These are phyloP conservation scores for Probaryconus sp. DNA, from an alignment of 1,140 invertebrate species.

Conservation along the genomic window DNA sequence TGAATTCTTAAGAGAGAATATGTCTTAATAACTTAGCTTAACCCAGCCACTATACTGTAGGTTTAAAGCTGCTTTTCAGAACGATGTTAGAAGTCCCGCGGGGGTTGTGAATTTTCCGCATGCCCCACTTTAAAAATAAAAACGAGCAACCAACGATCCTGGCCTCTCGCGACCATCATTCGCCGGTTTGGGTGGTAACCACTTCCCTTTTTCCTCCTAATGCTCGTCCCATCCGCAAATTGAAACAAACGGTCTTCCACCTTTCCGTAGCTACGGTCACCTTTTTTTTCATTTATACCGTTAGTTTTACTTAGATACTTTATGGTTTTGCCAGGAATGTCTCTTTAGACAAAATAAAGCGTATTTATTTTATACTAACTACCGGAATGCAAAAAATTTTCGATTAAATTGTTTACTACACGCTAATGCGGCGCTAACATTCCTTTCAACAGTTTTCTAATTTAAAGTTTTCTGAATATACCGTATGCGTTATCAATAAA, in stretches of 20 bases:
- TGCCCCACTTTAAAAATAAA: slow-evolving; percentile 46
- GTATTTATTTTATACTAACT: slow-evolving; percentile 1
- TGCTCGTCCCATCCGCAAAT: slow-evolving; percentile 26
- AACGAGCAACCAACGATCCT: slow-evolving; percentile 18
- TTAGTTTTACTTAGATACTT: slow-evolving; percentile 52
- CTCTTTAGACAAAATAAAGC: slow-evolving; percentile 25
- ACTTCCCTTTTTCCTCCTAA: slow-evolving; percentile 8
- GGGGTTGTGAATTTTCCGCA: slow-evolving; percentile 52
- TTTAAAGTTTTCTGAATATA: no score
- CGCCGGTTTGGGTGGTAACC: slow-evolving; percentile 21
- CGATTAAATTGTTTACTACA: no score
- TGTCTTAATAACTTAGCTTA: slow-evolving; percentile 21
- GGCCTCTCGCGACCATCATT: slow-evolving; percentile 18
- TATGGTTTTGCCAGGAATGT: slow-evolving; percentile 25
- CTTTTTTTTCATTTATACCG: slow-evolving; percentile 49
- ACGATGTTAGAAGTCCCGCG: slow-evolving; percentile 48
- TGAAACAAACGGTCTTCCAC: slow-evolving; percentile 47
- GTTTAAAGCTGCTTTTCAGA: slow-evolving; percentile 42
- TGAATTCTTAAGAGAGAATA: slow-evolving; percentile 4
- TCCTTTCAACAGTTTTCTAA: no score
- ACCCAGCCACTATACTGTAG: neutral
- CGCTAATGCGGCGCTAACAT: no score
- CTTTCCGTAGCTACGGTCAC: neutral
- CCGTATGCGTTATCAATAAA: no score
- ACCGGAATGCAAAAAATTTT: neutral